Evolutionary conservation across 2,797 vertebrate genomes (phyloP).

Genomic region (Phoeniculus purpureus): DNA sequence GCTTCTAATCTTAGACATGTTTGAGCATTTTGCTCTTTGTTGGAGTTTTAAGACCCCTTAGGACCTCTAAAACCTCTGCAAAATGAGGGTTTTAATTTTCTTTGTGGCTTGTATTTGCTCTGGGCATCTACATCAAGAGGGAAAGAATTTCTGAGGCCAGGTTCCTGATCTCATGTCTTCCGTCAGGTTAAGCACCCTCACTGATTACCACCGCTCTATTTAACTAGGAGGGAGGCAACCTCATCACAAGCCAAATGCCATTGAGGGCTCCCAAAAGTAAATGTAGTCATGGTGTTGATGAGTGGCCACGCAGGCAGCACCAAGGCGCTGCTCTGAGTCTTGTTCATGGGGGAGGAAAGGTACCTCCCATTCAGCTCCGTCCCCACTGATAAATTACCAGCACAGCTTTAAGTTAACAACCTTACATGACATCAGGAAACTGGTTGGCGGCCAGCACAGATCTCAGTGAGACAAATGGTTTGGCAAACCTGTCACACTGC

Average conservation of each 20-base stretch:
- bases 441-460: neutral
- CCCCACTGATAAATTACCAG: neutral
- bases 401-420: neutral
- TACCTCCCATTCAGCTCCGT: neutral
- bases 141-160: neutral
- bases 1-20: neutral
- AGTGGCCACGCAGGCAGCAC: neutral
- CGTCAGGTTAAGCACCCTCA: neutral
- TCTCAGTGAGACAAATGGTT: neutral
- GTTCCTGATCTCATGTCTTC: neutral
- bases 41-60: neutral
- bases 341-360: neutral
- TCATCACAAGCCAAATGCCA: neutral
- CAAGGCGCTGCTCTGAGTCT: neutral
- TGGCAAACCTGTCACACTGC: neutral
- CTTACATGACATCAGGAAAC: conserved; percentile 10
- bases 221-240: neutral
- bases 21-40: neutral
- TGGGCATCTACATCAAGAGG: neutral
- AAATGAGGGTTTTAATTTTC: neutral
- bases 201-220: neutral
- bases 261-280: neutral
- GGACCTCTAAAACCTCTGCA: neutral
- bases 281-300: neutral
- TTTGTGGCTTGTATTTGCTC: neutral